Evolutionary conservation across 1,140 invertebrate species (phyloP).

Genomic region (Daktulosphaira vitifoliae): DNA sequence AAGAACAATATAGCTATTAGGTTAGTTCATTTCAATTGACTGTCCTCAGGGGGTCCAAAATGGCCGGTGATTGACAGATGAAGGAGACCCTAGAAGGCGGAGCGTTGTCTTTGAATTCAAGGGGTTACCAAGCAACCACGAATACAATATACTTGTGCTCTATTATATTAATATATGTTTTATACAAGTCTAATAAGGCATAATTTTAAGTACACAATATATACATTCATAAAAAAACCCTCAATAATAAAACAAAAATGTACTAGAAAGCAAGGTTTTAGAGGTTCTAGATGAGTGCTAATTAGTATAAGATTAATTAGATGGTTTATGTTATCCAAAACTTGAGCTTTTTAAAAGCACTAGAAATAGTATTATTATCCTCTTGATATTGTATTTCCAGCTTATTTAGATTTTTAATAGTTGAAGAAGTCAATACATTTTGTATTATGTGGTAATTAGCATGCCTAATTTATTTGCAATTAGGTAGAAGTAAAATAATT

Average conservation of each 20-base stretch:
- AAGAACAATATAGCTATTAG: no score
- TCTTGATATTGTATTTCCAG: neutral
- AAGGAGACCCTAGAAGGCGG: slow-evolving; percentile 31
- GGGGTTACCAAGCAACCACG: slow-evolving; percentile 30
- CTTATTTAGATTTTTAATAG: no score
- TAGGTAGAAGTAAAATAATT: no score
- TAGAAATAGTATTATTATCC: slow-evolving; percentile 2
- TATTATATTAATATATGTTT: slow-evolving; percentile 7
- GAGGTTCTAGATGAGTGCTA: slow-evolving; percentile 19
- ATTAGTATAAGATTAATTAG: slow-evolving; percentile 30
- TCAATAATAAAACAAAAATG: slow-evolving; percentile 25
- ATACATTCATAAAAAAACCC: slow-evolving; percentile 24
- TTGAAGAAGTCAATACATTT: no score
- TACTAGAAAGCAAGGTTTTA: no score
- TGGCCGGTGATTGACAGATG: slow-evolving; percentile 33
- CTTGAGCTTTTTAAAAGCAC: slow-evolving; percentile 5
- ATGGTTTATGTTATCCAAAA: slow-evolving; percentile 17
- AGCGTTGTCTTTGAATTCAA: slow-evolving; percentile 30
- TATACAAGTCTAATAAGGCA: slow-evolving; percentile 27
- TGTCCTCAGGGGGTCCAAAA: slow-evolving; percentile 30
- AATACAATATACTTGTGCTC: slow-evolving; percentile 22
- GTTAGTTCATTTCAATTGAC: no score
- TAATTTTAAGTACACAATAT: neutral
- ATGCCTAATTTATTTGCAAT: no score
- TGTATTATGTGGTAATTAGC: no score